Conservation (phyloP, 2,888 invertebrate genomes). For the Thymelicus acteon region DNA sequence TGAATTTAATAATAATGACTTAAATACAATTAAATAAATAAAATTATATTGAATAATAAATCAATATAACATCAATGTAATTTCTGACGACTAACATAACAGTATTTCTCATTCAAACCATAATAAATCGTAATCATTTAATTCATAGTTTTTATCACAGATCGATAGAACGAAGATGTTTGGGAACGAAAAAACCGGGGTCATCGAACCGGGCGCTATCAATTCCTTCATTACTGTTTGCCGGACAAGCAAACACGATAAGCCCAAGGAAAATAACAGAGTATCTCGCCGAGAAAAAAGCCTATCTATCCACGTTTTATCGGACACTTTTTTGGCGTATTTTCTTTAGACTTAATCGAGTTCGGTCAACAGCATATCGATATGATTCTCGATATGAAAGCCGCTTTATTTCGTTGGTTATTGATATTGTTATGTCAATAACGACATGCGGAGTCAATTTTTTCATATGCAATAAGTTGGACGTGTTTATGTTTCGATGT, state of each 20-base stretch:
- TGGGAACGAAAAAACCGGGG: slow-evolving; percentile 47
- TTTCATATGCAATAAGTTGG: slow-evolving; percentile 33
- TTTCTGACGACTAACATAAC: too few relatives aligned
- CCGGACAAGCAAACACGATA: slow-evolving; percentile 73
- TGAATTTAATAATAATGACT: too few relatives aligned
- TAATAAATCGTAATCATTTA: slow-evolving; percentile 4
- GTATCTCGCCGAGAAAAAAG: slow-evolving; percentile 67
- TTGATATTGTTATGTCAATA: slow-evolving; percentile 61
- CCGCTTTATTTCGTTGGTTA: slow-evolving; percentile 57
- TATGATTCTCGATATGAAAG: slow-evolving; percentile 65
- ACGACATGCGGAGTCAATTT: slow-evolving; percentile 30
- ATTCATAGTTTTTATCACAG: slow-evolving; percentile 29
- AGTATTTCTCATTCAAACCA: too few relatives aligned
- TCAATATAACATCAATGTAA: too few relatives aligned
- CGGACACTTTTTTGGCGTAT: slow-evolving; percentile 71
- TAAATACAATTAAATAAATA: too few relatives aligned
- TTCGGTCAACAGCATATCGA: slow-evolving; percentile 67
- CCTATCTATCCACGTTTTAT: slow-evolving; percentile 62
- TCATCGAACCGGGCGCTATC: slow-evolving; percentile 67
- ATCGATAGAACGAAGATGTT: slow-evolving; percentile 24
- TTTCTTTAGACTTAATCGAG: slow-evolving; percentile 74
- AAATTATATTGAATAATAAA: too few relatives aligned
- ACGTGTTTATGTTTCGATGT: slow-evolving; percentile 10
- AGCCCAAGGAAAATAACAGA: slow-evolving; percentile 72
- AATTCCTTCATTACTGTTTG: slow-evolving; percentile 75